Evolutionary conservation across 2,113 vertebrate species (phyloP).

Genomic region (Takifugu bimaculatus): DNA sequence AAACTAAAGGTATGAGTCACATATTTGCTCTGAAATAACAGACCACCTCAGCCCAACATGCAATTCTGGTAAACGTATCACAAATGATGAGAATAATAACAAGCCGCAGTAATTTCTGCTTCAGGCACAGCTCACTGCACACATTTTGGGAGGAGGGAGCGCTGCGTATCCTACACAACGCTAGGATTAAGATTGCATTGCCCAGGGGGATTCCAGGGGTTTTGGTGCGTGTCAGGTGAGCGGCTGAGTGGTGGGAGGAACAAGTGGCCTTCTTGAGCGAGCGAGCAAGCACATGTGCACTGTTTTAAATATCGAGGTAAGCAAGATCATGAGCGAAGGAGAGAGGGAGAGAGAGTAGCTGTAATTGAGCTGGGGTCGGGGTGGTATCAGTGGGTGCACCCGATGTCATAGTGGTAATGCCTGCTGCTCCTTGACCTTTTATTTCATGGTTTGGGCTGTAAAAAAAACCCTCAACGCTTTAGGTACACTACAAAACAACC

Average conservation of each 20-base stretch:
- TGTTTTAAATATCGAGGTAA: constrained; percentile 21
- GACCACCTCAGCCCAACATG: too few relatives aligned
- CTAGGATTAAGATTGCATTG: constrained; percentile 35
- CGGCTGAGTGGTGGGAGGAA: constrained; percentile 21
- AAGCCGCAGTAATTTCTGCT: too few relatives aligned
- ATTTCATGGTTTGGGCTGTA: constrained; percentile 26
- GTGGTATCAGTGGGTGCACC: constrained; percentile 38
- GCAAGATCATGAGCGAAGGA: neutral
- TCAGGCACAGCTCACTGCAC: too few relatives aligned
- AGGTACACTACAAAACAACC: constrained; percentile 10
- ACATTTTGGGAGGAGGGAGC: too few relatives aligned
- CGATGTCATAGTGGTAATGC: constrained; percentile 17
- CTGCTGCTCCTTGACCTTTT: constrained; percentile 27
- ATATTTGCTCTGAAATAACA: too few relatives aligned
- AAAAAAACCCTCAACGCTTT: constrained; percentile 6
- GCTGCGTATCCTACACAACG: neutral
- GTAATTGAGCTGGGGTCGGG: constrained; percentile 28
- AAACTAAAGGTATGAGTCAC: too few relatives aligned
- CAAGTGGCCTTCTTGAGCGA: constrained; percentile 29
- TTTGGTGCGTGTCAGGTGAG: constrained; percentile 31
- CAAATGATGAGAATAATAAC: too few relatives aligned
- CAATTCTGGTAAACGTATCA: too few relatives aligned
- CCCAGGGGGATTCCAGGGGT: constrained; percentile 19
- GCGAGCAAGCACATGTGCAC: neutral
- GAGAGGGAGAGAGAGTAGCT: constrained; percentile 5